Conservation (phyloP, 2,888 invertebrate genomes). For the Loripinus fragilis region DNA sequence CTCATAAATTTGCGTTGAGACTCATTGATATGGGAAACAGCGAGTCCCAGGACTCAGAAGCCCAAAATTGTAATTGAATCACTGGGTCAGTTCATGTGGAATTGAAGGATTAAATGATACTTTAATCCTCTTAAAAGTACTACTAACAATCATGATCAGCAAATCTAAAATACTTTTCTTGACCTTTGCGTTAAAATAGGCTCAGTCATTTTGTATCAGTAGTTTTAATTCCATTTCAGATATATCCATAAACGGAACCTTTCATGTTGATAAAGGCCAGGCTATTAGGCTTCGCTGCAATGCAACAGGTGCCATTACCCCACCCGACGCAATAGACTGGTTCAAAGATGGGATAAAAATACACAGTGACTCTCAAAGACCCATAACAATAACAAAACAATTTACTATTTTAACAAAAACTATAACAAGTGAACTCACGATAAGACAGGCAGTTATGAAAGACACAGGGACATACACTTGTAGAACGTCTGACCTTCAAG, state of each 20-base stretch:
- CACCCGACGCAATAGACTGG: conserved; percentile 70
- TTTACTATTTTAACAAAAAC: conserved; percentile 58
- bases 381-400: conserved; percentile 59
- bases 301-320: conserved; percentile 63
- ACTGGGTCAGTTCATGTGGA: too few relatives aligned
- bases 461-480: conserved; percentile 71
- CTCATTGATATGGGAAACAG: too few relatives aligned
- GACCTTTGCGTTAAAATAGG: too few relatives aligned
- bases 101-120: too few relatives aligned
- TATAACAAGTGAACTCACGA: conserved; percentile 63
- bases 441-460: conserved; percentile 59
- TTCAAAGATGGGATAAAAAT: conserved; percentile 68
- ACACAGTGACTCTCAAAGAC: conserved; percentile 50
- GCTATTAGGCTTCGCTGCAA: conserved; percentile 65
- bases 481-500: conserved; percentile 64
- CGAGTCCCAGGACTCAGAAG: too few relatives aligned
- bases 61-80: too few relatives aligned
- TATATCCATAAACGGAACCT: conserved; percentile 62
- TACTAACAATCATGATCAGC: too few relatives aligned
- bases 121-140: too few relatives aligned
- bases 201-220: background rate
- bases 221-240: conserved; percentile 47
- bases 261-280: conserved; percentile 66
- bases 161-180: too few relatives aligned
- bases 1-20: too few relatives aligned